Evolutionary conservation across 2,113 vertebrate genomes (phyloP).

Genomic region (Microtus montanus): DNA sequence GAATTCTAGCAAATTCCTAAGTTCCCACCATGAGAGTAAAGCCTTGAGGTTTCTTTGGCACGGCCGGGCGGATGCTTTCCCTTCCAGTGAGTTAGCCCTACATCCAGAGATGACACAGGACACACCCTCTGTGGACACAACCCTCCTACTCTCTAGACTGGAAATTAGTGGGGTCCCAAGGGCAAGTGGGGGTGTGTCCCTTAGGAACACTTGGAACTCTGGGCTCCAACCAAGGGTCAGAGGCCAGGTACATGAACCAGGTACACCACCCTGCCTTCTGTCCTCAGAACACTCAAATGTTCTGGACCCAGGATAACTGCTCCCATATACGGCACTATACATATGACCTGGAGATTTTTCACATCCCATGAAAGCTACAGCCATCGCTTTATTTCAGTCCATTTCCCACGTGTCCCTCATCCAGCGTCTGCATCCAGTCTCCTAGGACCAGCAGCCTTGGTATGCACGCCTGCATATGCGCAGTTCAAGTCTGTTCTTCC

Average conservation of each 20-base stretch:
- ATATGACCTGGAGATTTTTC: neutral
- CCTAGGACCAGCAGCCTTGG: neutral
- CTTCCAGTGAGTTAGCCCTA: neutral
- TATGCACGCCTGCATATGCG: rapidly evolving
- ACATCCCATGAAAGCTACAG: neutral
- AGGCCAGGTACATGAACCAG: neutral
- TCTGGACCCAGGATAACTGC: neutral
- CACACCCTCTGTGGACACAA: neutral
- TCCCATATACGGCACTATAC: neutral
- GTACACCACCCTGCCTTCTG: neutral
- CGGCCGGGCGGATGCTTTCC: neutral
- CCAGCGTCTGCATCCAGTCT: too few species aligned
- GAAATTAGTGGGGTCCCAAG: neutral
- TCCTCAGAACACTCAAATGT: neutral
- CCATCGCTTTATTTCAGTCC: neutral
- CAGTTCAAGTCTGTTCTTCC: neutral
- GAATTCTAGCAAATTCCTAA: neutral
- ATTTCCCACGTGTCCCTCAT: neutral
- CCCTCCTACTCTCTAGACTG: neutral
- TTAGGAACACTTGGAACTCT: neutral
- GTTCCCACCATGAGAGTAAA: neutral
- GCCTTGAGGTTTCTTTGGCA: neutral
- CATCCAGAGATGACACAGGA: too few species aligned
- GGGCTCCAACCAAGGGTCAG: neutral
- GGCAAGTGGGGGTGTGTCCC: neutral